phyloP scores from a whole-genome alignment of 1,140 invertebrate species.

The Drosophila navojoa region DNA sequence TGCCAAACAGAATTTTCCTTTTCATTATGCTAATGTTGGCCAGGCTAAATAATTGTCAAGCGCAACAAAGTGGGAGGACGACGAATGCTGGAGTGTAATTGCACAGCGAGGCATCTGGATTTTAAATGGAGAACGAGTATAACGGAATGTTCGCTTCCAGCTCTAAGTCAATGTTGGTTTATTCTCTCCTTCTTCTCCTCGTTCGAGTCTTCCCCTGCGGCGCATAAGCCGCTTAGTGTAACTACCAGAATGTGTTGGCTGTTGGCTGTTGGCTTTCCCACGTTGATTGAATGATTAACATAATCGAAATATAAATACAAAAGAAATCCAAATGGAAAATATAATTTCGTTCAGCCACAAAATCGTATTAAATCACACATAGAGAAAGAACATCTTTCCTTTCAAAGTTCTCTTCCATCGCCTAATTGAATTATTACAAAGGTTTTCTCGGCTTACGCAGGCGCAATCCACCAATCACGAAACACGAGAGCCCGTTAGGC shows the following conservation, averaged over 20 bases:
- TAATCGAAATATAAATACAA: slow-evolving; percentile 53
- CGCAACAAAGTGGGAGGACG: slow-evolving; percentile 33
- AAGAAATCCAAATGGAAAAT: slow-evolving; percentile 33
- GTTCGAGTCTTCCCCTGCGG: neutral
- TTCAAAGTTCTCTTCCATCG: neutral
- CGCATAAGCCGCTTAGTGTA: slow-evolving; percentile 57
- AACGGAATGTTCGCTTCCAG: slow-evolving; percentile 13
- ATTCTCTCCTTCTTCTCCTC: neutral
- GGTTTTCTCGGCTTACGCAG: neutral
- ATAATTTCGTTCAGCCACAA: slow-evolving; percentile 57
- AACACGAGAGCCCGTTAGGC: slow-evolving; percentile 50
- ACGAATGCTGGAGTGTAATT: slow-evolving; percentile 48
- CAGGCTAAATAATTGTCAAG: slow-evolving; percentile 61
- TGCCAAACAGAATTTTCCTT: slow-evolving; percentile 55
- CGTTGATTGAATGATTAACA: slow-evolving; percentile 60
- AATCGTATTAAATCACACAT: slow-evolving; percentile 36
- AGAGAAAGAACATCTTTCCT: neutral
- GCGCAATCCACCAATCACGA: slow-evolving; percentile 8
- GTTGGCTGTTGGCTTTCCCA: slow-evolving; percentile 55
- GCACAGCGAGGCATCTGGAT: slow-evolving; percentile 30
- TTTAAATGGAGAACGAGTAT: slow-evolving; percentile 25
- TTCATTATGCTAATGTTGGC: slow-evolving; percentile 34
- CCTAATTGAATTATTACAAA: slow-evolving; percentile 67
- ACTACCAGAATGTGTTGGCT: slow-evolving; percentile 31
- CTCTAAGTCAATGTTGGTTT: slow-evolving; percentile 16